Conservation (phyloP, 2,113 vertebrate species). For the Cynocephalus volans region DNA sequence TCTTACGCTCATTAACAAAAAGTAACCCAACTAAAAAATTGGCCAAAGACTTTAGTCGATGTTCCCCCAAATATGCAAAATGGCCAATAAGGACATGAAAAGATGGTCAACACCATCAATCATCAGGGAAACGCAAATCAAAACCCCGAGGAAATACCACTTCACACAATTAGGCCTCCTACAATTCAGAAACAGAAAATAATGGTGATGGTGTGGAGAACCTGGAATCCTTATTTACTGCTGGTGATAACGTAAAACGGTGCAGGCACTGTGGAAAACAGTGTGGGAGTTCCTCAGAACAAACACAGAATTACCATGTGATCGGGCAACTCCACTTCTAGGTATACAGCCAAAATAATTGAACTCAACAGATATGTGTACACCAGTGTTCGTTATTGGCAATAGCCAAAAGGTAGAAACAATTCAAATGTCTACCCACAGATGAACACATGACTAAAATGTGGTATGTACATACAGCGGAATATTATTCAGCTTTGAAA, state of each 20-base stretch:
- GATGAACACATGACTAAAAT: neutral
- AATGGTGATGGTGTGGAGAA: neutral
- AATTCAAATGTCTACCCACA: neutral
- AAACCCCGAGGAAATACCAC: neutral
- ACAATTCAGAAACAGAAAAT: neutral
- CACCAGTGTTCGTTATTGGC: neutral
- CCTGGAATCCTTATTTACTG: neutral
- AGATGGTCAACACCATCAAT: neutral
- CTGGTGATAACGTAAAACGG: neutral
- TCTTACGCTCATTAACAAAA: neutral
- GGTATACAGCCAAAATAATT: neutral
- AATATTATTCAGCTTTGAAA: neutral
- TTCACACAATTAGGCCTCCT: neutral
- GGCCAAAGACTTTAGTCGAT: neutral
- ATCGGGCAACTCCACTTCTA: neutral
- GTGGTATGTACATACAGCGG: too few relatives aligned
- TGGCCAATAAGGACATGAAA: neutral
- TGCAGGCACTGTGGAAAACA: neutral
- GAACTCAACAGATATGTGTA: neutral
- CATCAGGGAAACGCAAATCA: slow-evolving; percentile 9
- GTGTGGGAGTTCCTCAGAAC: neutral
- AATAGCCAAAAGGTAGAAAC: neutral
- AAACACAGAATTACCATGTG: neutral
- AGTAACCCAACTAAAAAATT: neutral
- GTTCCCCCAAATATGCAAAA: slow-evolving; percentile 36